A percentile compares a stretch with the other conserved stretches of the same genome.
phyloP scores from a whole-genome alignment of 2,797 vertebrate genomes.

The Macropodus opercularis region DNA sequence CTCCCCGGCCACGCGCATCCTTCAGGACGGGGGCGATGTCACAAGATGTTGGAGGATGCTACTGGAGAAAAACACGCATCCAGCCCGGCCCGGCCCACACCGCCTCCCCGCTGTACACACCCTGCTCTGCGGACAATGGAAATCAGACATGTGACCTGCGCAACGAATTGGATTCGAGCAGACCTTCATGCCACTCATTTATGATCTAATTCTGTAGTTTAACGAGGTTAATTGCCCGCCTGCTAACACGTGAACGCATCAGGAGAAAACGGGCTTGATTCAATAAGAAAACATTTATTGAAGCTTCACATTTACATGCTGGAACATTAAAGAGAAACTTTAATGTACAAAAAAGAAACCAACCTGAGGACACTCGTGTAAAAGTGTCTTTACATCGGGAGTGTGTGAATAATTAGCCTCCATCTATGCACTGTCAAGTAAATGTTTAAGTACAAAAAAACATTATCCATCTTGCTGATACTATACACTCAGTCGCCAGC shows the following conservation, averaged over 20 bases:
- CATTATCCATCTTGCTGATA: constrained; percentile 14
- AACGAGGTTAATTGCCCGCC: constrained; percentile 10
- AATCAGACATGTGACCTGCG: constrained; percentile 67
- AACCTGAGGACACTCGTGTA: constrained; percentile 54
- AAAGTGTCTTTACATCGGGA: constrained; percentile 31
- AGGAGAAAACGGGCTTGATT: constrained; percentile 16
- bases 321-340: constrained; percentile 18
- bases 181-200: not conserved
- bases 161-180: constrained; percentile 50
- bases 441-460: constrained; percentile 42
- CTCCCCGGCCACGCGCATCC: constrained; percentile 53
- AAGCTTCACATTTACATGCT: constrained; percentile 67
- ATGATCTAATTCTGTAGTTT: constrained; percentile 16
- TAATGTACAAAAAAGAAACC: constrained; percentile 49
- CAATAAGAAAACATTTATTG: constrained; percentile 57
- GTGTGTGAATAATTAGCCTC: constrained; percentile 35
- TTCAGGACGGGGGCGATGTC: constrained; percentile 13
- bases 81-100: constrained; percentile 57
- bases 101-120: constrained; percentile 71
- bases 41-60: constrained; percentile 31
- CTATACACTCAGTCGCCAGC: constrained; percentile 9
- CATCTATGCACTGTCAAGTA: constrained; percentile 31
- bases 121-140: constrained; percentile 84
- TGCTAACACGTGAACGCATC: constrained; percentile 1
- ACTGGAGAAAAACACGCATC: constrained; percentile 23